Percentiles rank a stretch among this genome's conserved stretches.
phyloP scores from a whole-genome alignment of 2,888 invertebrate species.

The Luperina testacea region DNA sequence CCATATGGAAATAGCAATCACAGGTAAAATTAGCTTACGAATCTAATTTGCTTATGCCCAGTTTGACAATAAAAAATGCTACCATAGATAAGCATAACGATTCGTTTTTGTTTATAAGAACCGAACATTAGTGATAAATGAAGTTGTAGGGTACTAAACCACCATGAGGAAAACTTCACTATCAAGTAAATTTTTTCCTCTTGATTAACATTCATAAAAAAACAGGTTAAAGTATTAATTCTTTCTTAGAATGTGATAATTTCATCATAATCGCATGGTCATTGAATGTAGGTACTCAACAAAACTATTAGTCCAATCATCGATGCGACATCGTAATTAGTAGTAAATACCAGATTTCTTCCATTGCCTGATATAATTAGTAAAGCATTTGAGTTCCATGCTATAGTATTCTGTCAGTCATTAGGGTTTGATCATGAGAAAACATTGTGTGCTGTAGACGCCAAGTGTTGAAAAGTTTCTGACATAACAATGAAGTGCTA shows the following conservation, averaged over 20 bases:
- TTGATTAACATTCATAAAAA: conserved; percentile 22
- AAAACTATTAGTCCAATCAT: conserved; percentile 72
- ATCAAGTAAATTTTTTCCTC: conserved; percentile 23
- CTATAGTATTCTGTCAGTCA: conserved; percentile 54
- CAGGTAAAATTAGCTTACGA: no score
- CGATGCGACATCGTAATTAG: conserved; percentile 74
- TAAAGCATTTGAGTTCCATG: conserved; percentile 70
- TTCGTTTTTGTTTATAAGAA: background rate
- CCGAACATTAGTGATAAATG: background rate
- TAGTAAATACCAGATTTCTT: conserved; percentile 75
- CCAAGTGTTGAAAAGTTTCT: conserved; percentile 32
- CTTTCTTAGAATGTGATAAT: conserved; percentile 52
- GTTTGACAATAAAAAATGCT: background rate
- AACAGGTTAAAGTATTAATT: conserved; percentile 25
- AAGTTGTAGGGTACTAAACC: background rate
- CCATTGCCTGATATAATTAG: conserved; percentile 72
- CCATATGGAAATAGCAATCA: no score
- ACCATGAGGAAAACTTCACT: background rate
- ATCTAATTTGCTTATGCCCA: background rate
- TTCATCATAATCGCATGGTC: conserved; percentile 32
- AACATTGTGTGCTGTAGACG: conserved; percentile 52
- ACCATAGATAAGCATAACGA: background rate
- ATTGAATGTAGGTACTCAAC: conserved; percentile 52
- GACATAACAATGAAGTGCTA: conserved; percentile 52
- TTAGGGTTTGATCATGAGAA: conserved; percentile 58